Evolutionary conservation across 2,797 vertebrate genomes (phyloP).

Genomic region (Corythornis leucogaster): DNA sequence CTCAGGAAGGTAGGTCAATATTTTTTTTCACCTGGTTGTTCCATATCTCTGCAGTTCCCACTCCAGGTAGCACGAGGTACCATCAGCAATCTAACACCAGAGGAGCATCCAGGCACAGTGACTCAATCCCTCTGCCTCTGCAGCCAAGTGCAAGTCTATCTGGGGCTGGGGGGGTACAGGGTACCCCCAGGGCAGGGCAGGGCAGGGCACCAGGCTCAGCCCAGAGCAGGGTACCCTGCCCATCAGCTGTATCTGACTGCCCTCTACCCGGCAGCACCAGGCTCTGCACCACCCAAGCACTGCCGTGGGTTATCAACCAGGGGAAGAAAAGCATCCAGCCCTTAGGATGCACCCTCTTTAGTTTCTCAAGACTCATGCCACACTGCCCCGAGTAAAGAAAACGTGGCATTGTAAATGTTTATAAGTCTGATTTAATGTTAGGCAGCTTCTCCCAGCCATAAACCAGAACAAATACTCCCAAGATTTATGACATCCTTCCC

Average conservation of each 20-base stretch:
- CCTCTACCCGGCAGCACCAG: slow-evolving; percentile 34
- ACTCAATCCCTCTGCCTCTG: neutral
- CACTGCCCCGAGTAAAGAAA: slow-evolving; percentile 61
- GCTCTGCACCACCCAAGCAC: neutral
- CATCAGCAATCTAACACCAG: neutral
- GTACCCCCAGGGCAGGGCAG: no score
- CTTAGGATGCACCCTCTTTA: neutral
- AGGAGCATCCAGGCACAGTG: neutral
- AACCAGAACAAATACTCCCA: slow-evolving; percentile 76
- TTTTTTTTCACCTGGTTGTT: neutral
- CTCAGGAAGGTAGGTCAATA: neutral
- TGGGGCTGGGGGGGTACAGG: no score
- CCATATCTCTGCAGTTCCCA: neutral
- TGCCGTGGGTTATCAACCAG: neutral
- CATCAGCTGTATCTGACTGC: slow-evolving; percentile 11
- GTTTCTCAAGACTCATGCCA: slow-evolving; percentile 59
- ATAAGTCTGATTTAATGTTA: slow-evolving; percentile 72
- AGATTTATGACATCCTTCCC: slow-evolving; percentile 79
- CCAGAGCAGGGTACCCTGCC: neutral
- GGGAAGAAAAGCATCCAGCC: neutral
- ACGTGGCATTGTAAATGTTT: slow-evolving; percentile 68
- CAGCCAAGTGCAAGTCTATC: neutral
- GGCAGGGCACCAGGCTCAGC: neutral
- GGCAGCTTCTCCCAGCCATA: slow-evolving; percentile 66
- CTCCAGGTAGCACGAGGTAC: neutral